Evolutionary conservation across 2,797 vertebrate species (phyloP).

Genomic region (Buphagus erythrorhynchus): DNA sequence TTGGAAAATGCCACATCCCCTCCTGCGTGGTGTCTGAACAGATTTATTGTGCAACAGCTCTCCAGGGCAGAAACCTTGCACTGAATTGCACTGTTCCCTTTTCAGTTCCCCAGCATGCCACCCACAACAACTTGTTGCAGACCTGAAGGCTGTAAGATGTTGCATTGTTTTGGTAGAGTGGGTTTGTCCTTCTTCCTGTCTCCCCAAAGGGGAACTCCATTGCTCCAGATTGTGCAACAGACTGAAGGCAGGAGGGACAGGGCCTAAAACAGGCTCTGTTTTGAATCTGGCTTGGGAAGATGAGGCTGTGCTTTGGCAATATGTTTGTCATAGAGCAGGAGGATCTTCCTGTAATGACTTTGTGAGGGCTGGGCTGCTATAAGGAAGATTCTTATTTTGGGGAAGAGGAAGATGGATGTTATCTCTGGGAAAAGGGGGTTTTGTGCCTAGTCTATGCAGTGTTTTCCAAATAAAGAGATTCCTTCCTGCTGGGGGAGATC

Average conservation of each 20-base stretch:
- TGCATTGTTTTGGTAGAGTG: neutral
- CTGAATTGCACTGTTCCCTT: constrained; percentile 49
- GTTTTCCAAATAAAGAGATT: neutral
- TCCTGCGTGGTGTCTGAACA: neutral
- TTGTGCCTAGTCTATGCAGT: neutral
- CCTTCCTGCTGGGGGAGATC: neutral
- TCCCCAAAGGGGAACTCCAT: constrained; percentile 17
- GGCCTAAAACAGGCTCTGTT: constrained; percentile 28
- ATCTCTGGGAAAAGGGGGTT: neutral
- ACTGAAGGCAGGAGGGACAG: neutral
- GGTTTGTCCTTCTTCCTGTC: constrained; percentile 34
- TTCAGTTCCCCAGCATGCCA: constrained; percentile 47
- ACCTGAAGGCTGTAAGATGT: constrained; percentile 31
- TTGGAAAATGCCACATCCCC: neutral
- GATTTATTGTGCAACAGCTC: neutral
- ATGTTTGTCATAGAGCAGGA: neutral
- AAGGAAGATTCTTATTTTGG: neutral
- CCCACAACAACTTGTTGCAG: constrained; percentile 8
- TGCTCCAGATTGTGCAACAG: constrained; percentile 24
- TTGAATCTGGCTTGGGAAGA: neutral
- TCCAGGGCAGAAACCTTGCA: constrained; percentile 22
- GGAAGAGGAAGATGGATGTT: neutral
- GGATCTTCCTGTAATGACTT: neutral
- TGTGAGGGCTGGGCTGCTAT: neutral
- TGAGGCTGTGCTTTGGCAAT: constrained; percentile 33